Evolutionary conservation across 2,888 invertebrate genomes (phyloP), one percentile per base, ranked within the genome.

Genomic region (Miltochrista miniata): DNA sequence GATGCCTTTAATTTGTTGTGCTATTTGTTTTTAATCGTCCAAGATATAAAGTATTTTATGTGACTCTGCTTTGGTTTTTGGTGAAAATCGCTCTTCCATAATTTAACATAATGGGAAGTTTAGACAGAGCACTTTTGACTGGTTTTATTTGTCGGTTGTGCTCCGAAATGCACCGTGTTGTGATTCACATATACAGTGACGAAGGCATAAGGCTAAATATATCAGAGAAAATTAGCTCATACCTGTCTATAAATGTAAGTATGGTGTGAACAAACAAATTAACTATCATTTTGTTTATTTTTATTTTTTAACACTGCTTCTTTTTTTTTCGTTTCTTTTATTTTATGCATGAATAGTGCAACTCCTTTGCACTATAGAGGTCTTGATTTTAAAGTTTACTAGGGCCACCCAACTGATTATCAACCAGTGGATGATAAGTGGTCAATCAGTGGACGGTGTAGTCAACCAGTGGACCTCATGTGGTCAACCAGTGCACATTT

Each of bases 141-240:
- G 96, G 96, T 64, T 97, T 96, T 90, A 94, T 97, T 76, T 97
- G 97, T 87, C 94, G 96, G 76, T 92, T 97, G 56, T 97, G 97
- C 83, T 96, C 96, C 31, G 96, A 96, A 92, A 96, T 96, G 94
- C 96, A 96, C 85, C 93, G 95, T 78, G 94, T 94, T 72, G 96
- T 96, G 48, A 94, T 96, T 68, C 96, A 96, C 81, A 95, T 96
- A 66, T 96, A 96, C 79, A 96, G 96, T 36, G 95, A 95, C 69
- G 95, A 95, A 88, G 96, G 96, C 45, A 93, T 94, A 77, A 94
- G 95, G 72, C 90, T 96, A 78, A 93, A 93, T 73, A 92, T 97
- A 61, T 94, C 96, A 31, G 94, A 96, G 72, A 96, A 96, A 93
- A 96, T 97, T 72, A 95, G 95, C 85, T 94, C 94, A 73, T 95